Base-by-base conservation (phyloP, 2,888 invertebrate genomes). In the Sinopyrophorus schimmeli region DNA sequence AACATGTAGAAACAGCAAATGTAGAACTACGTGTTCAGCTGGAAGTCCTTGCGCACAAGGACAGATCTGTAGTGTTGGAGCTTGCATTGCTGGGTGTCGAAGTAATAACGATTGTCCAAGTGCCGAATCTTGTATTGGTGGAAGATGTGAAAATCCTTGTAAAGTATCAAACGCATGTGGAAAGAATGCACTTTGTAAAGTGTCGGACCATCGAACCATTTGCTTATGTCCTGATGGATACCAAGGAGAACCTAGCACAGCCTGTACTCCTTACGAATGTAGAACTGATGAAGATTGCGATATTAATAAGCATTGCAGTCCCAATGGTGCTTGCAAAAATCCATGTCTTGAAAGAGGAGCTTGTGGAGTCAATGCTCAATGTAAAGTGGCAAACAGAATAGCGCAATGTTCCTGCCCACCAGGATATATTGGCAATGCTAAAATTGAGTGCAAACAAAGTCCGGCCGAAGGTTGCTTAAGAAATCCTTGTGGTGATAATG, bases 151-250 rank as follows among this genome's bases (percentile, higher is more conserved):
- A 30, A 80, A 86, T 71, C 84, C 89, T 27, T 90, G 89, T 63
- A 71, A 76, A 52, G 75, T 80, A 54, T 78, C 80, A 28, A 76
- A 78, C 9, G 83, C 88, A 1, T 93, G 93, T 62, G 92, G 92
- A 3, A 81, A 80, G 57, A 86, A 89, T 67, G 90, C 93, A 0
- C 67, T 88, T 1, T 93, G 93, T 66, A 80, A 83, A 54, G 83
- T 89, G 0, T 83, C 86, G 1, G 86, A 87, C 57, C 93, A 92
- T 71, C 80, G 88, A 26, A 86, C 89, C 28, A 80, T 93, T 2
- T 94, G 94, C 67, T 80, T 89, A 47, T 94, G 94, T 66, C 90
- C 91, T 0, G 89, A 89, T 64, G 91, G 92, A 9, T 89, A 80
- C 65, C 86, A 86, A 57, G 91, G 91, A 0, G 89, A 92, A 66